Base-by-base conservation (phyloP, 2,113 vertebrate species). In the Phalacrocorax aristotelis region DNA sequence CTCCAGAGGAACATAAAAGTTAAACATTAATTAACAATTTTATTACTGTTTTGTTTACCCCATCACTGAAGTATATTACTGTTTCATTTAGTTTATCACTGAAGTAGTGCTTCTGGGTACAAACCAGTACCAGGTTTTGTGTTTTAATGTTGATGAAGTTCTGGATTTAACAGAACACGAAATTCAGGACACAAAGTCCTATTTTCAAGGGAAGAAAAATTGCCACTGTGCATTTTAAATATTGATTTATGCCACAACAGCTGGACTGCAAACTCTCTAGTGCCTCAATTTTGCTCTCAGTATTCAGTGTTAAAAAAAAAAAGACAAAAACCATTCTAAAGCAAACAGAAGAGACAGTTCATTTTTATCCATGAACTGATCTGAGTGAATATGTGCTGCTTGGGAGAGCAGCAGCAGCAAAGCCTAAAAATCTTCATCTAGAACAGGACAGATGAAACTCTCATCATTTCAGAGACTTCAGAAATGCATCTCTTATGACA, bases 211-310 rank as follows among this genome's bases (percentile, higher is more conserved):
- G 54, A 95, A 94, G 58, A 96, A 96, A 91, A 94, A 83, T 76
- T 61, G 64, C 74, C 38, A 34, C 57, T 79, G 34, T 75, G 38
- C 15, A 65, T 96, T 98, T 97, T 89, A 97, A 97, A 95, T 97
- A 98, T 95, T 97, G 96, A 97, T 98, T 96, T 97, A 94, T 97
- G 49, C 25, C 54, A 81, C 49, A 93, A 81, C 54, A 97, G 72
- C 74, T 90, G 89, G 76, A 91, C 81, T 89, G 72, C 69, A 96
- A 89, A 91, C 29, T 94, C 87, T 46, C 72, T 52, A 44, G 66
- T 93, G 84, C 27, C 75, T 96, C 78, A 57, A 52, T 87, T 95
- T 97, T 97, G 57, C 44, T 97, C 38, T 83, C 46, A 76, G 75
- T 96, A 82, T 97, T 96, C 71, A 60, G 14, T 90, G 76, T 58